phyloP scores from a whole-genome alignment of 2,113 vertebrate genomes.

The Hydrolagus affinis region DNA sequence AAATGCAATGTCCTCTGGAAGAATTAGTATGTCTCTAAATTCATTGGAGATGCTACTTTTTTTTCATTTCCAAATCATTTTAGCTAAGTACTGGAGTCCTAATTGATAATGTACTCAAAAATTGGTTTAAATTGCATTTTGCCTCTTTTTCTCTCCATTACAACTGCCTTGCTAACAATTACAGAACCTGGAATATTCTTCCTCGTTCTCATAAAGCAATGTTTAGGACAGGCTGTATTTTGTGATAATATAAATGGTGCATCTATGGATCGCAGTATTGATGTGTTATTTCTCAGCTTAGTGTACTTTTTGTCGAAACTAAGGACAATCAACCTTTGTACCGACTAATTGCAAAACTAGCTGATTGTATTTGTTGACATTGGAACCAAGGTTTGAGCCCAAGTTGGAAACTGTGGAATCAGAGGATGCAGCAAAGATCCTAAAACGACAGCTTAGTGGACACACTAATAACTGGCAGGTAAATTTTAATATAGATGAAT shows the following conservation, averaged over 20 bases:
- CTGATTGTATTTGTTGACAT: no score
- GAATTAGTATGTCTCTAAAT: not conserved
- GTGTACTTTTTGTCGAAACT: not conserved
- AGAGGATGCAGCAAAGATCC: no score
- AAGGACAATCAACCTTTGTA: not conserved
- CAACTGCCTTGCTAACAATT: not conserved
- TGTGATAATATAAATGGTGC: conserved; percentile 8
- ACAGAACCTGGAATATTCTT: not conserved
- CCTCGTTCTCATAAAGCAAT: not conserved
- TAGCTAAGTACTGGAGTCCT: not conserved
- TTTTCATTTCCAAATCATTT: not conserved
- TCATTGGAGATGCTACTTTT: not conserved
- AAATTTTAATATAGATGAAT: no score
- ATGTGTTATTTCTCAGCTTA: not conserved
- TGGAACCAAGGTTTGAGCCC: no score
- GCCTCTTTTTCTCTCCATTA: not conserved
- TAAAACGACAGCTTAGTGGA: no score
- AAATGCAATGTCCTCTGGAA: not conserved
- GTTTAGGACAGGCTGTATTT: not conserved
- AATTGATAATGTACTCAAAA: not conserved
- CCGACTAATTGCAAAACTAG: not conserved
- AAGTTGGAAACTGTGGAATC: no score
- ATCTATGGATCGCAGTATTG: not conserved
- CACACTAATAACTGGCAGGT: no score
- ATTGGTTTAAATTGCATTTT: not conserved